Conservation (phyloP, 2,797 vertebrate genomes). For the Glyptemys insculpta region DNA sequence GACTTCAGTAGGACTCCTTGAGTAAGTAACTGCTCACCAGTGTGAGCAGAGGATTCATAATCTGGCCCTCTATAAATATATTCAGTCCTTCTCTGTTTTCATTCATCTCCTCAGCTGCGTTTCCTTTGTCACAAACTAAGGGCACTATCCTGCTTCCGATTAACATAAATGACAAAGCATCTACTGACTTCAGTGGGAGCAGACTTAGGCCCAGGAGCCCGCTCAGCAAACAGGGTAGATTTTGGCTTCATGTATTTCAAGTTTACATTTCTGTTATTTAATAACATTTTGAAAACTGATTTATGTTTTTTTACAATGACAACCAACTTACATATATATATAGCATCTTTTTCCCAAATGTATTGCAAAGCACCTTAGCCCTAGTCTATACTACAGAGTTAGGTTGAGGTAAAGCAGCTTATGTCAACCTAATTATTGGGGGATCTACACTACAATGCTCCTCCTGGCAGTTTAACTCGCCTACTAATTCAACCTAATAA, state of each 20-base stretch:
- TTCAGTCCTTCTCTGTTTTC: background rate
- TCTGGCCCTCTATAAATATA: background rate
- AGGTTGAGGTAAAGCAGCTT: background rate
- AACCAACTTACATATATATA: background rate
- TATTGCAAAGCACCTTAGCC: background rate
- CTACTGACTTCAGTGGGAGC: background rate
- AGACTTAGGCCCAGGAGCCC: background rate
- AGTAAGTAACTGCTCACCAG: background rate
- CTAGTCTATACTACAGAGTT: background rate
- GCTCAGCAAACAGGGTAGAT: background rate
- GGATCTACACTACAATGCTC: background rate
- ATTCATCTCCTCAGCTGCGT: background rate
- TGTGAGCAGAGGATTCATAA: constrained; percentile 4
- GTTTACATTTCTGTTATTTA: background rate
- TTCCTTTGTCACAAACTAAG: background rate
- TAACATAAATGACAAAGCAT: background rate
- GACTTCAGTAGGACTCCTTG: background rate
- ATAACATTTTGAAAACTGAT: background rate
- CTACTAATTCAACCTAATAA: too few species aligned
- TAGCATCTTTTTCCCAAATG: background rate
- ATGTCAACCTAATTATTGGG: background rate
- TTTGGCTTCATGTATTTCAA: background rate
- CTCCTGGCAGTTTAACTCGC: too few species aligned
- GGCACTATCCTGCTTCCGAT: rapidly evolving
- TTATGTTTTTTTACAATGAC: background rate